Evolutionary conservation across 2,888 invertebrate genomes (phyloP).

Genomic region (Phengaris alcon): DNA sequence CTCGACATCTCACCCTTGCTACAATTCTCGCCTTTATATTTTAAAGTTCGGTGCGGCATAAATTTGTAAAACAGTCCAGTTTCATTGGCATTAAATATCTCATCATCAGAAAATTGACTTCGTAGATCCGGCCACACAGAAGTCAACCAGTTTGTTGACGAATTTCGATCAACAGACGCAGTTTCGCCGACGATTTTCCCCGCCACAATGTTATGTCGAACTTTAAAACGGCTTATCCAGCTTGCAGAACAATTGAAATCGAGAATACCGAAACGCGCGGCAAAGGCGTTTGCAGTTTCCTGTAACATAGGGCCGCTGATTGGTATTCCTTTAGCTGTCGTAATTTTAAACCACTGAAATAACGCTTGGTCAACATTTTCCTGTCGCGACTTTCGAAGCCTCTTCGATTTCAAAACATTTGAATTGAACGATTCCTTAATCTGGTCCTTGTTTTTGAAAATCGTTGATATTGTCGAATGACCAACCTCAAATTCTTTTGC

Average conservation of each 20-base stretch:
- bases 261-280: conserved; percentile 35
- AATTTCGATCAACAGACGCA: conserved; percentile 37
- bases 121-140: conserved; percentile 35
- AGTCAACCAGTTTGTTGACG: conserved; percentile 39
- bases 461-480: conserved; percentile 39
- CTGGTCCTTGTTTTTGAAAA: conserved; percentile 39
- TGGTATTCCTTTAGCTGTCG: conserved; percentile 38
- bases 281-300: conserved; percentile 36
- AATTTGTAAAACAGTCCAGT: conserved; percentile 45
- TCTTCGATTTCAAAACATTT: conserved; percentile 42
- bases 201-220: conserved; percentile 38
- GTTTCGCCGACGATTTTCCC: conserved; percentile 37
- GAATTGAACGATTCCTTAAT: conserved; percentile 36
- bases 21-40: conserved; percentile 46
- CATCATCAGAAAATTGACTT: conserved; percentile 37
- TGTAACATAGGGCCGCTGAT: conserved; percentile 33
- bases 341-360: conserved; percentile 39
- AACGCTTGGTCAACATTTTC: conserved; percentile 38
- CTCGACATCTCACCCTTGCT: conserved; percentile 44
- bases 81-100: conserved; percentile 45
- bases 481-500: conserved; percentile 39
- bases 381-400: conserved; percentile 36
- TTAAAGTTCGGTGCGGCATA: conserved; percentile 43
- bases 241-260: conserved; percentile 37
- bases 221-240: conserved; percentile 39